Conservation (phyloP, 2,113 vertebrate species). For the Leucopsar rothschildi region DNA sequence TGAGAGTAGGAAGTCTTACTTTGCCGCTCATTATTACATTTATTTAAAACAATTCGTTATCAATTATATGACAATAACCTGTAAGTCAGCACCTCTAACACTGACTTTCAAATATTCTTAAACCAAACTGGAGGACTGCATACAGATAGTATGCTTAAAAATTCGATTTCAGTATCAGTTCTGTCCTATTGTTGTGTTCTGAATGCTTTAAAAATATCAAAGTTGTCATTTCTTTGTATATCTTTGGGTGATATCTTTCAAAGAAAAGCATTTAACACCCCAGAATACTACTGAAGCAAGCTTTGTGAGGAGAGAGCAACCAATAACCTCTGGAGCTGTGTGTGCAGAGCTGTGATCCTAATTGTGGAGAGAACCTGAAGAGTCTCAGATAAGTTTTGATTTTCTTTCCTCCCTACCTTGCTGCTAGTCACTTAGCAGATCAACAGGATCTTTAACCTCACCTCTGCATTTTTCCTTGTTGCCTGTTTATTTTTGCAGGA, state of each 20-base stretch:
- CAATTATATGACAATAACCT: neutral
- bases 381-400: neutral
- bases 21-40: neutral
- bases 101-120: neutral
- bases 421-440: neutral
- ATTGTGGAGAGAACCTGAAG: neutral
- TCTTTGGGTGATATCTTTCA: neutral
- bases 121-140: neutral
- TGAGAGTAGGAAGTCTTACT: neutral
- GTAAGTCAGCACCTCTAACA: neutral
- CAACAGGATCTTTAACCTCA: neutral
- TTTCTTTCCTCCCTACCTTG: neutral
- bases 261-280: neutral
- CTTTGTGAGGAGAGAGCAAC: neutral
- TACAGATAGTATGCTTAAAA: neutral
- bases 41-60: neutral
- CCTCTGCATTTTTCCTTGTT: neutral
- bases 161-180: neutral
- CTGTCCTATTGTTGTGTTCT: neutral
- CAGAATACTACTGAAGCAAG: neutral
- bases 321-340: neutral
- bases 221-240: neutral
- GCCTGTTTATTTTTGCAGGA: neutral
- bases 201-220: neutral
- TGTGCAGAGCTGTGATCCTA: neutral